Evolutionary conservation across 2,888 invertebrate genomes (phyloP), one percentile per base, ranked within the genome.

Genomic region (Rhopalosiphum nymphaeae): DNA sequence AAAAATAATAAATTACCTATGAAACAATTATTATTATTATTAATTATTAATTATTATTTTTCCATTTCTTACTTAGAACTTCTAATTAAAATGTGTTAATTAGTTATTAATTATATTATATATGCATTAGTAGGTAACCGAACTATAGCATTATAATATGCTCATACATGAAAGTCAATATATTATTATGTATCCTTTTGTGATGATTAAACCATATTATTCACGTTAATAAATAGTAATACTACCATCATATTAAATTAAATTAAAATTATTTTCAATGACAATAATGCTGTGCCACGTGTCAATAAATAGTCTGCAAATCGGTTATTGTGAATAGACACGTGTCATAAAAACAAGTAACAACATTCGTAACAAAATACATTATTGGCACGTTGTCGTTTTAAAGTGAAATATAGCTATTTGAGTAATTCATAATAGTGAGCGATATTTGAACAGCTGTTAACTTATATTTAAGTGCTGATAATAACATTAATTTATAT

Each of bases 251-350:
- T n/a, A n/a, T n/a, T n/a, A n/a, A n/a, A 21, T 78, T 78, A 78
- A 78, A 78, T 36, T 78, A 36, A 53, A 10, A 53, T n/a, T 36
- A n/a, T 89, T 57, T 57, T 57, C 29, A 57, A 29, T 57, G 36
- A 89, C 36, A 56, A 42, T 11, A 56, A 42, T 53, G 26, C 10
- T 42, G 89, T 57, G 57, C 13, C 57, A 89, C 89, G 44, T 89
- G 89, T 11, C 57, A 57, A 89, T 89, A 89, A 57, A 89, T 57
- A 44, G 29, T 56, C 42, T 57, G 44, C 16, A 57, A 89, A 89
- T 89, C 42, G 21, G 36, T 42, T 49, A 16, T 56, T 21, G 53
- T 53, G 36, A 89, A 78, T 89, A 42, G 89, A 89, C 89, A 57
- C 89, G 89, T 89, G 89, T 89, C 57, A 44, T 57, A 89, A 87